Base-by-base conservation (phyloP, 1,140 invertebrate genomes). In the Camponotus vicinus region DNA sequence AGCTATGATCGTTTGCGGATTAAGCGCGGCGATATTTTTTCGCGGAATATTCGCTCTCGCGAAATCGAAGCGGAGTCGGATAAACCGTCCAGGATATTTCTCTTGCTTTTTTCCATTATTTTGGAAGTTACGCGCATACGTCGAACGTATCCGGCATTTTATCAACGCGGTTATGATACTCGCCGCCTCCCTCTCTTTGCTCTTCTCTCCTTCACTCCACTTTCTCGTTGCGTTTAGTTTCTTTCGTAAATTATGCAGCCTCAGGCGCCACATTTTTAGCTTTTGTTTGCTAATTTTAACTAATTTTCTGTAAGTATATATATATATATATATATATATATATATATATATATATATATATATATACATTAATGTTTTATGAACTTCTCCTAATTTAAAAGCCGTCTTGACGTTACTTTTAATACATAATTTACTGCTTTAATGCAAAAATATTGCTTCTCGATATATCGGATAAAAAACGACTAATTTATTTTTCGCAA, bases 61-160 rank as follows among this genome's bases (percentile, higher is more conserved):
- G 82, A 87, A 87, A 85, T 87, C 86, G 82, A 79, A 67, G 55
- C 76, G 52, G 71, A 86, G 70, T 90, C 88, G 88, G 86, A 90
- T 90, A 90, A 90, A 85, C 83, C 89, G 79, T 42, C 75, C 76
- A 49, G 73, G 77, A 90, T 90, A 88, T 90, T 88, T 64, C 86
- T 77, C 83, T 90, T 59, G 55, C 37, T 83, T 91, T 89, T 91
- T 91, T 91, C 49, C 89, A 89, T 91, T 91, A 90, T 91, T 91
- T 90, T 90, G 63, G n/a, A 83, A 86, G 88, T 88, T 84, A 55
- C 66, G 45, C 63, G 89, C 83, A 90, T 86, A 90, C 88, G 82
- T 90, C 89, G 83, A 86, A 84, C 78, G 67, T 90, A 86, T 82
- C 77, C 88, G 86, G 88, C 75, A 86, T 84, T 91, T 91, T 85